phyloP scores from a whole-genome alignment of 2,888 invertebrate genomes.

The Apamea sordens region DNA sequence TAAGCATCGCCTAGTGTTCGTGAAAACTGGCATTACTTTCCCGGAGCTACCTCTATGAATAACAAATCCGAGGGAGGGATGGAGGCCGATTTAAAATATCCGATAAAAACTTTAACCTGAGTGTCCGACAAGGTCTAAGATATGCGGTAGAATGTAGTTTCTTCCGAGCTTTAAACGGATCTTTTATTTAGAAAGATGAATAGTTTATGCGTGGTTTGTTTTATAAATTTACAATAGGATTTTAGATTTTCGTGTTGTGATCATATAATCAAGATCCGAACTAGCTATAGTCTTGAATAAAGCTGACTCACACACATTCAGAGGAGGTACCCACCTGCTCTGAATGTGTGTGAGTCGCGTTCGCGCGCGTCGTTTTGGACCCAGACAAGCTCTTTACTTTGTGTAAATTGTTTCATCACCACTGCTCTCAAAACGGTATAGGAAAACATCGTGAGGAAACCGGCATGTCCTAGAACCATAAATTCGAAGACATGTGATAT shows the following conservation, averaged over 20 bases:
- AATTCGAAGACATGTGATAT: not conserved
- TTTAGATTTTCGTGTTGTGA: not conserved
- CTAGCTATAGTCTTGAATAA: not conserved
- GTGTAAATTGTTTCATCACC: too few species aligned
- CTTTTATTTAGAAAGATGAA: constrained; percentile 7
- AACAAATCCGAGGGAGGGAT: constrained; percentile 40
- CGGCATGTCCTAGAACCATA: too few species aligned
- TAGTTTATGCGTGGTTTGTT: constrained; percentile 3
- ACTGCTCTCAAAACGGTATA: too few species aligned
- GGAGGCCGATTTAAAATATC: constrained; percentile 56
- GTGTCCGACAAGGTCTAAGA: constrained; percentile 27
- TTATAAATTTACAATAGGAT: not conserved
- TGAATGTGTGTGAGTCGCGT: too few species aligned
- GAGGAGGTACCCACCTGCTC: too few species aligned
- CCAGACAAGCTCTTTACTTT: too few species aligned
- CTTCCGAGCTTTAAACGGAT: constrained; percentile 14
- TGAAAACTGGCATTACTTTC: constrained; percentile 17
- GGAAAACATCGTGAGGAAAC: too few species aligned
- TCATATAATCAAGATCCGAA: not conserved
- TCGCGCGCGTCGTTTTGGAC: too few species aligned
- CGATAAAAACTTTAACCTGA: constrained; percentile 54
- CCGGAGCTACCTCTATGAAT: constrained; percentile 56
- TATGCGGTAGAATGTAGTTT: constrained; percentile 34
- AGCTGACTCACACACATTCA: not conserved
- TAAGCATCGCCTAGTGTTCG: not conserved